These are phyloP conservation scores for Aphodius sticticus DNA, from an alignment of 2,888 invertebrate species.

Conservation along the genomic window DNA sequence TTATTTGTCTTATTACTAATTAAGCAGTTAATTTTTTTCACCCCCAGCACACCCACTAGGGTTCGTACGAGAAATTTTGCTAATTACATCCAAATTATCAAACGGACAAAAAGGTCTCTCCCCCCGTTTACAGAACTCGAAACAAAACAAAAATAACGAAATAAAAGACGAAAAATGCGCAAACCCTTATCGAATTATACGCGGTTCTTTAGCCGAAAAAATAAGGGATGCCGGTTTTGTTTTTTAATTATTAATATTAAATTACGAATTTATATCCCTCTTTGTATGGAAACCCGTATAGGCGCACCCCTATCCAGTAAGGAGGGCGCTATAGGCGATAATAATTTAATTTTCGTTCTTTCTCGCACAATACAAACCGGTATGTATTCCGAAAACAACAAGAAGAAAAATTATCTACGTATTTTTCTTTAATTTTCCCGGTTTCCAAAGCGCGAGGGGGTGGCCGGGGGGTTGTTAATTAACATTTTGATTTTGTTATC, in stretches of 20 bases:
- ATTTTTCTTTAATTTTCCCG: conserved; percentile 59
- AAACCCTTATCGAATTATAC: not conserved
- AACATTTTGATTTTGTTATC: conserved; percentile 62
- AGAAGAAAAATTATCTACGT: conserved; percentile 57
- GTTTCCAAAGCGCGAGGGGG: conserved; percentile 45
- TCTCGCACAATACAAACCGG: conserved; percentile 39
- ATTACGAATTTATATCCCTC: conserved; percentile 22
- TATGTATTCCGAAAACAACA: conserved; percentile 41
- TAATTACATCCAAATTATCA: not conserved
- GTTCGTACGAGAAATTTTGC: not conserved
- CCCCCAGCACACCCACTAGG: not conserved
- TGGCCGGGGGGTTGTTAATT: conserved; percentile 57
- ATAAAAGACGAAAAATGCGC: not conserved
- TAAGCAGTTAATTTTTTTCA: not conserved
- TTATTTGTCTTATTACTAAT: not conserved
- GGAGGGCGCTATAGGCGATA: conserved; percentile 12
- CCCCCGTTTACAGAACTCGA: not conserved
- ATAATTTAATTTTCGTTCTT: conserved; percentile 30
- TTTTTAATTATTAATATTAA: conserved; percentile 29
- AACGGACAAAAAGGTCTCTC: not conserved
- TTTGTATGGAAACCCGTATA: not conserved
- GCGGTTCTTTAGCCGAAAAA: not conserved
- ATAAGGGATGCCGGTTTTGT: not conserved
- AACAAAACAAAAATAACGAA: not conserved
- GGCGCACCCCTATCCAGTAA: not conserved